Evolutionary conservation across 1,140 invertebrate genomes (phyloP).

Genomic region (Drosophila rufa): DNA sequence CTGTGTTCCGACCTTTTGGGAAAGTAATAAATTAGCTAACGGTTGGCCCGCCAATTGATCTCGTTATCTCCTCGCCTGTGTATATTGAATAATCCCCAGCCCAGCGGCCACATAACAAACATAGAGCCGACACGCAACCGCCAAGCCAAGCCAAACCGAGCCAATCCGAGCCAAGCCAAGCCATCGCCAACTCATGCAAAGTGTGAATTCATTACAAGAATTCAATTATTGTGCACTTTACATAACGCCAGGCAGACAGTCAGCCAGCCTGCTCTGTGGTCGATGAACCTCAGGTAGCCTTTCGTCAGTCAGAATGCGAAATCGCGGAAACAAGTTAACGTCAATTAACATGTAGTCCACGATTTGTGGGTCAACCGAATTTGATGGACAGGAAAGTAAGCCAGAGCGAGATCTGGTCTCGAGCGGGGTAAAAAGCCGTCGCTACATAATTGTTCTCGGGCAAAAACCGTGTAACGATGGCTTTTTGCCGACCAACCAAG

Average conservation of each 20-base stretch:
- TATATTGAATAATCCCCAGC: slow-evolving; percentile 53
- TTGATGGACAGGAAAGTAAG: slow-evolving; percentile 46
- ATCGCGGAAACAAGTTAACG: slow-evolving; percentile 26
- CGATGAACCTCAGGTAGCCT: slow-evolving; percentile 36
- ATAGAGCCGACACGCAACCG: slow-evolving; percentile 32
- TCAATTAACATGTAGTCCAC: slow-evolving; percentile 49
- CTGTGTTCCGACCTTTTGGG: slow-evolving; percentile 39
- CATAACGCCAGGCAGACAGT: slow-evolving; percentile 22
- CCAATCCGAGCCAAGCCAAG: neutral
- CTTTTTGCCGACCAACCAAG: slow-evolving; percentile 23
- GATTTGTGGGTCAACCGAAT: slow-evolving; percentile 59
- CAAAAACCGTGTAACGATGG: slow-evolving; percentile 15
- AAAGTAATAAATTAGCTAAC: slow-evolving; percentile 61
- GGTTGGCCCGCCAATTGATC: slow-evolving; percentile 53
- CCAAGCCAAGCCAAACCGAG: neutral
- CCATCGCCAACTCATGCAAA: slow-evolving; percentile 37
- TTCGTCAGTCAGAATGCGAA: slow-evolving; percentile 19
- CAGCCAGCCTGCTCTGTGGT: slow-evolving; percentile 16
- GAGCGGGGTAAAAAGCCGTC: slow-evolving; percentile 2
- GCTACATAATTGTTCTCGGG: slow-evolving; percentile 37
- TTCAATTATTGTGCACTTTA: slow-evolving; percentile 40
- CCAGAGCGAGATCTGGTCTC: slow-evolving; percentile 21
- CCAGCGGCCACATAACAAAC: slow-evolving; percentile 31
- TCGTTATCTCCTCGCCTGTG: slow-evolving; percentile 42
- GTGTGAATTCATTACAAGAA: slow-evolving; percentile 55